phyloP scores from a whole-genome alignment of 2,888 invertebrate genomes.

The Anarsia innoxiella region DNA sequence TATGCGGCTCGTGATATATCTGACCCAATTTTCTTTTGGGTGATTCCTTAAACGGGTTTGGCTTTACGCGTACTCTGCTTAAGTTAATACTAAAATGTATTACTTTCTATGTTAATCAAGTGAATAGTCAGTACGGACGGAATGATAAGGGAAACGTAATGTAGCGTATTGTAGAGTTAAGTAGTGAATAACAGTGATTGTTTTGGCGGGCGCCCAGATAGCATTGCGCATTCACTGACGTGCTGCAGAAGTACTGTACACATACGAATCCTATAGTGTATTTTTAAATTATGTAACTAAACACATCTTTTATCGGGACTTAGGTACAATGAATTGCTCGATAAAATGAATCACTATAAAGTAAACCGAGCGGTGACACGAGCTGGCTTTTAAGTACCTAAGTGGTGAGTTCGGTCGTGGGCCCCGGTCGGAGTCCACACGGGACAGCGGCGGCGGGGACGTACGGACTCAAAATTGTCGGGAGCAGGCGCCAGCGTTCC shows the following conservation, averaged over 20 bases:
- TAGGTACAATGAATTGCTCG: too few relatives aligned
- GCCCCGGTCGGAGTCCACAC: too few relatives aligned
- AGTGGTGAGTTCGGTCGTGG: too few relatives aligned
- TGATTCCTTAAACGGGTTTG: constrained; percentile 41
- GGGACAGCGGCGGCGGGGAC: constrained; percentile 26
- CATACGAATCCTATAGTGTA: too few relatives aligned
- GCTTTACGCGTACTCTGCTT: constrained; percentile 30
- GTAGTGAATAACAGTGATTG: constrained; percentile 70
- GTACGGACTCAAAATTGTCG: constrained; percentile 57
- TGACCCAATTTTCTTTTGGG: constrained; percentile 61
- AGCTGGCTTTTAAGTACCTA: constrained; percentile 32
- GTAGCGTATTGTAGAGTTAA: constrained; percentile 34
- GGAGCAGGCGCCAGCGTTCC: constrained; percentile 51
- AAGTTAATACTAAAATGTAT: too few relatives aligned
- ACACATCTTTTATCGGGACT: too few relatives aligned
- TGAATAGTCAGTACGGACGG: too few relatives aligned
- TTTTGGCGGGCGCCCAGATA: constrained; percentile 69
- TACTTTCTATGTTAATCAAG: too few relatives aligned
- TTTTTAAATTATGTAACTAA: constrained; percentile 13
- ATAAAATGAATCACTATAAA: too few relatives aligned
- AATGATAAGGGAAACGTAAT: constrained; percentile 13
- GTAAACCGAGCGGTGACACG: constrained; percentile 30
- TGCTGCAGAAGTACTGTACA: constrained; percentile 37
- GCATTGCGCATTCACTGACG: constrained; percentile 59
- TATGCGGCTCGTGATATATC: constrained; percentile 53